phyloP scores from a whole-genome alignment of 2,113 vertebrate species.

The Tetrax tetrax region DNA sequence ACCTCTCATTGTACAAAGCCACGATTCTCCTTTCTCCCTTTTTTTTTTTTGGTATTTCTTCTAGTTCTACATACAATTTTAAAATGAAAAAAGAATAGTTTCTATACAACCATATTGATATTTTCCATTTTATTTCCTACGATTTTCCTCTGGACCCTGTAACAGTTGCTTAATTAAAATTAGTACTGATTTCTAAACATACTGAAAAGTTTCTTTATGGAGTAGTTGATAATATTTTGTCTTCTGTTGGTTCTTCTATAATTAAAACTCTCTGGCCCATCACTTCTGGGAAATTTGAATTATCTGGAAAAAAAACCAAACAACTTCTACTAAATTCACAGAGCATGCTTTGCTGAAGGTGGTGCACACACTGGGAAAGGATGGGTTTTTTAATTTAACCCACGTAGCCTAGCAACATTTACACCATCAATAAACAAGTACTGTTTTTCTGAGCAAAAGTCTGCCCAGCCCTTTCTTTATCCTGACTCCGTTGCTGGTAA shows the following conservation, averaged over 20 bases:
- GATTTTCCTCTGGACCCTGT: not conserved
- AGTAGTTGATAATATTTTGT: not conserved
- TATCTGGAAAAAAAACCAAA: not conserved
- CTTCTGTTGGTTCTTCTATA: not conserved
- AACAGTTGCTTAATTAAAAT: slow-evolving; percentile 15
- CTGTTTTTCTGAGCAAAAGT: not conserved
- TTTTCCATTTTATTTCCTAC: not conserved
- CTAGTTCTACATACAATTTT: not conserved
- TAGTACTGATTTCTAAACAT: not conserved
- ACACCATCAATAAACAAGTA: not conserved
- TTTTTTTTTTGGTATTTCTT: not conserved
- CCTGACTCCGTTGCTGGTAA: not conserved
- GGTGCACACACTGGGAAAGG: not conserved
- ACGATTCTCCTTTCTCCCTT: not conserved
- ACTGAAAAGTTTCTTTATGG: not conserved
- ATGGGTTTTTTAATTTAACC: not conserved
- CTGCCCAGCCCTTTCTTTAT: not conserved
- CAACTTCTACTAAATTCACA: not conserved
- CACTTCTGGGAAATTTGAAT: not conserved
- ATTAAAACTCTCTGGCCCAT: not conserved
- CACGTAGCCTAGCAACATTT: slow-evolving; percentile 2
- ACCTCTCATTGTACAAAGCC: not conserved
- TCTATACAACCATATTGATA: not conserved
- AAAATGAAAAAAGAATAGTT: not conserved
- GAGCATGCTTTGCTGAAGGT: not conserved